Conservation (phyloP, 2,888 invertebrate genomes). For the Microplitis deprimator region DNA sequence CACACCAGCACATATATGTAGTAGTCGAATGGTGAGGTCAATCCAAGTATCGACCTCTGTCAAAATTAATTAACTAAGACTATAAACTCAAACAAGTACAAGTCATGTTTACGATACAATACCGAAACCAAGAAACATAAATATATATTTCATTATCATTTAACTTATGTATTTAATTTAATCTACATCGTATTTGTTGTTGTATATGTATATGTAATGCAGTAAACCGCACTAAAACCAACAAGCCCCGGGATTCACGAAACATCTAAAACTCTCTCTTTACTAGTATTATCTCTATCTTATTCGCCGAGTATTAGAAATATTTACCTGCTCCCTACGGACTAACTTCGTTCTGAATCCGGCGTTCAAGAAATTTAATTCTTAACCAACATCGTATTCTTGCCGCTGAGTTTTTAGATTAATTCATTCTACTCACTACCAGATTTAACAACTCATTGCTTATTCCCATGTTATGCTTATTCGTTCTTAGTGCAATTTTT, state of each 20-base stretch:
- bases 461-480: neutral
- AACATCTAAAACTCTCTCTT: too few species aligned
- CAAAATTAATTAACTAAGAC: neutral
- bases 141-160: neutral
- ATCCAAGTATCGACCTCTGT: slow-evolving; percentile 18
- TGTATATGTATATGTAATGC: neutral
- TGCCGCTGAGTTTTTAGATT: neutral
- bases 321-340: slow-evolving; percentile 32
- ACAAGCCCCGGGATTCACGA: neutral
- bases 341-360: slow-evolving; percentile 22
- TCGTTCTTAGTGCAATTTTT: neutral
- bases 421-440: neutral
- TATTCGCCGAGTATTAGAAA: slow-evolving; percentile 29
- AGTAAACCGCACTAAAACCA: neutral
- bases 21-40: neutral
- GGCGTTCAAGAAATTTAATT: neutral
- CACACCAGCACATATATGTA: neutral
- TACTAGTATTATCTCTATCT: neutral
- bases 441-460: neutral
- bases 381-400: neutral
- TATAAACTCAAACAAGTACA: neutral
- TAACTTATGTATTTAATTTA: neutral
- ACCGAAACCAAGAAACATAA: neutral
- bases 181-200: neutral
- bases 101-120: neutral